phyloP scores from a whole-genome alignment of 1,140 invertebrate genomes.

The Pseudomyrmex cubaensis region DNA sequence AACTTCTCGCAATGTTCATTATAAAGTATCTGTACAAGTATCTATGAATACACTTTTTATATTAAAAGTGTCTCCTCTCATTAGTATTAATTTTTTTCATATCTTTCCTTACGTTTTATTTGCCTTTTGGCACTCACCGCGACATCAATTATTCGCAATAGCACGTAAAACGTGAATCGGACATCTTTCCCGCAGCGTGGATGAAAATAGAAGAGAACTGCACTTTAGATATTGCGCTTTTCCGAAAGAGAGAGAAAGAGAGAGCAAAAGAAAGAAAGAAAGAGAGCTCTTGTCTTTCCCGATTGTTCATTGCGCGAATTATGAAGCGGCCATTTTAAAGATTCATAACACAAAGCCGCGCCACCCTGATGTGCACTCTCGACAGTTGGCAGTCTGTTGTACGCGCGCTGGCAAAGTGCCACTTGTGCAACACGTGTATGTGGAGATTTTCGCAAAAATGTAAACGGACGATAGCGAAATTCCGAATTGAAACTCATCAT shows the following conservation, averaged over 20 bases:
- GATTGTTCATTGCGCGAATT: slow-evolving; percentile 35
- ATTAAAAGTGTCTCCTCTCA: background rate
- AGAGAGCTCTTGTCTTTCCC: background rate
- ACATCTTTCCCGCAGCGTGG: background rate
- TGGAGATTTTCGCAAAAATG: slow-evolving; percentile 42
- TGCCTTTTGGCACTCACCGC: background rate
- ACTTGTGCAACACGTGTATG: slow-evolving; percentile 46
- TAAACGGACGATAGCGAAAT: slow-evolving; percentile 21
- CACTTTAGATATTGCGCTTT: slow-evolving; percentile 43
- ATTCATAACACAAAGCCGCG: slow-evolving; percentile 34
- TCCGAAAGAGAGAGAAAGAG: too few relatives aligned
- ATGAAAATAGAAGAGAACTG: background rate
- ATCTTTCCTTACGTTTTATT: background rate
- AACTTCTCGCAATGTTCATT: too few relatives aligned
- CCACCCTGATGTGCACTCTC: background rate
- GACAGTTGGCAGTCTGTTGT: slow-evolving; percentile 7
- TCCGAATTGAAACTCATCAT: background rate
- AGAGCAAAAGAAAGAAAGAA: too few relatives aligned
- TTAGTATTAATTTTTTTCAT: background rate
- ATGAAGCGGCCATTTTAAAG: background rate
- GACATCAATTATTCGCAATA: slow-evolving; percentile 2
- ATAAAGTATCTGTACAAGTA: too few relatives aligned
- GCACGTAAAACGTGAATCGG: too few relatives aligned
- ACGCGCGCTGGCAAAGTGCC: slow-evolving; percentile 4
- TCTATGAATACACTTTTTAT: background rate